Percentiles rank a stretch among this genome's conserved stretches.
Conservation (phyloP, 2,113 vertebrate genomes). For the Microcebus ravelobensis region DNA sequence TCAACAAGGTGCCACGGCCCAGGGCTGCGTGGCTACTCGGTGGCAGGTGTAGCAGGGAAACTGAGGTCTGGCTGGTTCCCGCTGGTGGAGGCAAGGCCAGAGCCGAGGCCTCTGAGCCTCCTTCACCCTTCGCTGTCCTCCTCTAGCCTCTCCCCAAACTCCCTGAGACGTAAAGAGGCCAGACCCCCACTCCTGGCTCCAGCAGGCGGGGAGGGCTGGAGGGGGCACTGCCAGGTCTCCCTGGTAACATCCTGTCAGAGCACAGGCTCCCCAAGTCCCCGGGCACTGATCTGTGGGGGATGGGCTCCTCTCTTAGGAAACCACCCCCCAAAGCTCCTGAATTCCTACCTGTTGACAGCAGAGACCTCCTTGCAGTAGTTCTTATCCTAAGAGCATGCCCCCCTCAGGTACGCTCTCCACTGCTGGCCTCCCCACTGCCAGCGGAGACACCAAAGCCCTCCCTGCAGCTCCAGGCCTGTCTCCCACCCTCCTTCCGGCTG, state of each 20-base stretch:
- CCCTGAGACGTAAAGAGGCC: not conserved
- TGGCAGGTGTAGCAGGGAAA: rapidly evolving
- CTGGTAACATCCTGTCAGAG: not conserved
- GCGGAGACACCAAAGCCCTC: not conserved
- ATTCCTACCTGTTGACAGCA: not conserved
- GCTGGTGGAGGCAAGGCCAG: rapidly evolving
- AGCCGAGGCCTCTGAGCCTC: rapidly evolving
- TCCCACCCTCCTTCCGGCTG: not conserved
- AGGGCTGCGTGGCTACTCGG: not conserved
- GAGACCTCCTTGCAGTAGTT: not conserved
- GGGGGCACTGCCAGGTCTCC: too few relatives aligned
- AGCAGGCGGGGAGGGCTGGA: too few relatives aligned
- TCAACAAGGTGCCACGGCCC: rapidly evolving
- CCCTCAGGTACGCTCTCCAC: not conserved
- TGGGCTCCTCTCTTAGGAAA: not conserved
- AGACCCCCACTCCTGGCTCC: not conserved
- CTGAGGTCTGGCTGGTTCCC: not conserved
- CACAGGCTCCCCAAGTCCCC: not conserved
- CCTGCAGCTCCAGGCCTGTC: not conserved
- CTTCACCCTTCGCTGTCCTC: not conserved
- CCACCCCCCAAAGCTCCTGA: not conserved
- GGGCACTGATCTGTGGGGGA: not conserved
- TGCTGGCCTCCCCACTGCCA: not conserved
- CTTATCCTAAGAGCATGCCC: not conserved
- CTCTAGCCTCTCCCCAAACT: rapidly evolving